These are phyloP conservation scores for Crotalus adamanteus DNA, from an alignment of 2,797 vertebrate species.

Conservation along the genomic window DNA sequence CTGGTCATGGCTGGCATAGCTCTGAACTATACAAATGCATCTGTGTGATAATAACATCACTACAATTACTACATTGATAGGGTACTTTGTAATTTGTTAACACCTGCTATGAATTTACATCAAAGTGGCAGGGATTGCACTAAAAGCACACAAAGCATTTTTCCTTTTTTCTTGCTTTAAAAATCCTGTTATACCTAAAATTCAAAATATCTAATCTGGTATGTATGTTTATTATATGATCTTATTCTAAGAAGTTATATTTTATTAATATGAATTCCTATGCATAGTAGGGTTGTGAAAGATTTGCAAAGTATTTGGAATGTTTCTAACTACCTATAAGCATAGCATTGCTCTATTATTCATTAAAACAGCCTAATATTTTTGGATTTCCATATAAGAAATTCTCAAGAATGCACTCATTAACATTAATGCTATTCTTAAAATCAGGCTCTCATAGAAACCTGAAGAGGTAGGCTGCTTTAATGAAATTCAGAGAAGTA, in stretches of 20 bases:
- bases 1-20: slow-evolving; percentile 20
- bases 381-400: neutral
- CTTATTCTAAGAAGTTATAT: neutral
- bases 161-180: neutral
- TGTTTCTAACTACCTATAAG: neutral
- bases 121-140: neutral
- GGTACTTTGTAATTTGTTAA: neutral
- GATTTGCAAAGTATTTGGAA: neutral
- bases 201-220: neutral
- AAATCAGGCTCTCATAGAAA: neutral
- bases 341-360: neutral
- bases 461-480: neutral
- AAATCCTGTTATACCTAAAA: neutral
- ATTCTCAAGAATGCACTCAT: neutral
- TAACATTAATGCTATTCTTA: neutral
- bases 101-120: neutral
- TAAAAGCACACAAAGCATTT: neutral
- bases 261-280: neutral
- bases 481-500: neutral
- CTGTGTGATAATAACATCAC: neutral
- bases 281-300: neutral
- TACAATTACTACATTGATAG: neutral
- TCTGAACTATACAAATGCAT: neutral
- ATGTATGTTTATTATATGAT: neutral
- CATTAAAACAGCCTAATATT: neutral